phyloP scores from a whole-genome alignment of 2,797 vertebrate genomes.

The Sus cebifrons region DNA sequence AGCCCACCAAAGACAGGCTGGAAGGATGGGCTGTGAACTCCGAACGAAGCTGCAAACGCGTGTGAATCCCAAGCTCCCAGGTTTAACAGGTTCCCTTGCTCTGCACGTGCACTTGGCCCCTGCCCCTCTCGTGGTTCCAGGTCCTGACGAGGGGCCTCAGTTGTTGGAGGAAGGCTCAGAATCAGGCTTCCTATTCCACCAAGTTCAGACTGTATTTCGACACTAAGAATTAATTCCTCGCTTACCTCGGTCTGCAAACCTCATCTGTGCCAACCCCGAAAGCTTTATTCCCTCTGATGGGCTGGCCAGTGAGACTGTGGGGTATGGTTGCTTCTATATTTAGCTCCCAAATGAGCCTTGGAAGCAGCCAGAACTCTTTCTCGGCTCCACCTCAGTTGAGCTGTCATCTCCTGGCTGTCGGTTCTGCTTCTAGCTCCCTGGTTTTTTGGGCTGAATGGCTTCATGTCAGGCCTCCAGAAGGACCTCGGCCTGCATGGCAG shows the following conservation, averaged over 20 bases:
- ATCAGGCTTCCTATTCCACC: background rate
- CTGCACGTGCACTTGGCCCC: background rate
- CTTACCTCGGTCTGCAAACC: background rate
- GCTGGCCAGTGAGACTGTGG: background rate
- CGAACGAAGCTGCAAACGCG: background rate
- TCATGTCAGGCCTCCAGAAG: background rate
- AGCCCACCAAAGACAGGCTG: background rate
- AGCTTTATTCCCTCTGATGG: background rate
- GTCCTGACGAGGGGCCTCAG: no score
- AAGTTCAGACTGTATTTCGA: background rate
- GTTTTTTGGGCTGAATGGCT: background rate
- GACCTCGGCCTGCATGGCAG: background rate
- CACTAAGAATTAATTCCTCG: background rate
- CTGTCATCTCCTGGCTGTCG: background rate
- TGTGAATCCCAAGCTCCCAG: fast-evolving
- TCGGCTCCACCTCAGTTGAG: background rate
- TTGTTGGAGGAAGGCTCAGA: background rate
- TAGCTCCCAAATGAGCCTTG: background rate
- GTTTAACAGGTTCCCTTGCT: background rate
- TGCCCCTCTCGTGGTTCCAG: background rate
- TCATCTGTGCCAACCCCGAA: background rate
- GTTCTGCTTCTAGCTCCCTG: background rate
- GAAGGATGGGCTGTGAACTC: background rate
- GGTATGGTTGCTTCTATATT: background rate
- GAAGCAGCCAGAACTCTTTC: background rate